Evolutionary conservation across 2,113 vertebrate species (phyloP), one percentile per base, ranked within the genome.

Genomic region (Lycocorax pyrrhopterus): DNA sequence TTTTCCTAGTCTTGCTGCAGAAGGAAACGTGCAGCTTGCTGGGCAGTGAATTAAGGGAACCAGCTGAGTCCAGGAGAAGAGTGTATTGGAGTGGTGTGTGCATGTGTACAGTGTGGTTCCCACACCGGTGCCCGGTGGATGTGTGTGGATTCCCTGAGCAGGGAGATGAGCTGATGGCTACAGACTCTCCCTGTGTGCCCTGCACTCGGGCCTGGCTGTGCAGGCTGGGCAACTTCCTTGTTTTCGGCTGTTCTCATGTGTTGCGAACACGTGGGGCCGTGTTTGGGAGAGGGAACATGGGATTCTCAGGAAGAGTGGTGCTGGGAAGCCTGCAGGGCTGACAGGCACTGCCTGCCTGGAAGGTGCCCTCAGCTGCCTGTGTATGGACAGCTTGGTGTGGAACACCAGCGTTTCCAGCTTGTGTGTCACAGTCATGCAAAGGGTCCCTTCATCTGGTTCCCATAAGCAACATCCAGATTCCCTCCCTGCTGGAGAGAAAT

Each of bases 101-200:
- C 23, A 0, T 78, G 11, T n/a, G 55, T 18, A 4, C 63, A 7
- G 9, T 12, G 43, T 71, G 81, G 43, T n/a, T 81, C 68, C 72
- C 15, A 0, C 22, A 0, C 4, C 27, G 3, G 3, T 66, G 56
- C 22, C 2, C 0, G 0, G 2, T 41, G 32, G 47, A 1, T 59
- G 37, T 41, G 33, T 22, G 3, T 51, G 32, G 10, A 2, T 63
- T 18, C 44, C 19, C 21, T 1, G 20, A 16, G 35, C 11, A 32
- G 32, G 47, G 13, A 9, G 4, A 25, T 10, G 5, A n/a, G 13
- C n/a, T 73, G 33, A 7, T 27, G 63, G 41, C 0, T 0, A 0
- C 15, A 25, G 44, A 11, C 20, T 33, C 11, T 52, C 51, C 39
- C 41, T 41, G 2, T 11, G 66, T 59, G 51, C 62, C 22, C 39